These are phyloP conservation scores for Scaptomyza tumidula DNA, from an alignment of 2,888 invertebrate genomes.

Conservation along the genomic window DNA sequence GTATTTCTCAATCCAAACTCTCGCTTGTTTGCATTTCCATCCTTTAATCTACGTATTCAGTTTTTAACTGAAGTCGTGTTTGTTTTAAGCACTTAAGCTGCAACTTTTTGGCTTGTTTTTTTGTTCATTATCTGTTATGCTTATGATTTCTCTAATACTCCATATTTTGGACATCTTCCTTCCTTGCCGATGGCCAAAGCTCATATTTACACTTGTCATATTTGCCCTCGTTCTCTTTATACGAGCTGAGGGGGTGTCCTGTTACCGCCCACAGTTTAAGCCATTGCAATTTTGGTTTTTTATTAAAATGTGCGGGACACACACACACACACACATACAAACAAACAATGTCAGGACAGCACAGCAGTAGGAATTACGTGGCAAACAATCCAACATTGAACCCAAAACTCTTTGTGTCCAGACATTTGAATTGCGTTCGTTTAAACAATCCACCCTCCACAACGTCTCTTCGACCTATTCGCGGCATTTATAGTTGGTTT, in stretches of 20 bases:
- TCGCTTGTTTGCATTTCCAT: neutral
- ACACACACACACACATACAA: neutral
- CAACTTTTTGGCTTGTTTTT: neutral
- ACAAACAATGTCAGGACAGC: neutral
- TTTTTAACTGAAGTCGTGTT: neutral
- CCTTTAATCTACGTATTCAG: neutral
- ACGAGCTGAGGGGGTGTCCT: constrained; percentile 8
- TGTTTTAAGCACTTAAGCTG: neutral
- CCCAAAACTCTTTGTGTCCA: constrained; percentile 8
- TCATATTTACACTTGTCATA: constrained; percentile 40
- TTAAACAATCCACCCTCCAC: neutral
- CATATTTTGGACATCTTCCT: constrained; percentile 4
- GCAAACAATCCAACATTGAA: neutral
- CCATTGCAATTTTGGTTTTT: constrained; percentile 32
- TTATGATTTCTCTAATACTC: constrained; percentile 2
- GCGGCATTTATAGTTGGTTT: neutral
- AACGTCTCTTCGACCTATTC: neutral
- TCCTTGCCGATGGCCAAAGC: neutral
- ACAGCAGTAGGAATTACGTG: neutral
- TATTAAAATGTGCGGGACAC: constrained; percentile 20
- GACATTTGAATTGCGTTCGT: constrained; percentile 14
- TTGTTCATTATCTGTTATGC: neutral
- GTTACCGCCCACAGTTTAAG: constrained; percentile 33
- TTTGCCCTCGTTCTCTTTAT: constrained; percentile 23
- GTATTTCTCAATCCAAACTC: neutral